Evolutionary conservation across 2,888 invertebrate species (phyloP).

Genomic region (Crioceris asparagi): DNA sequence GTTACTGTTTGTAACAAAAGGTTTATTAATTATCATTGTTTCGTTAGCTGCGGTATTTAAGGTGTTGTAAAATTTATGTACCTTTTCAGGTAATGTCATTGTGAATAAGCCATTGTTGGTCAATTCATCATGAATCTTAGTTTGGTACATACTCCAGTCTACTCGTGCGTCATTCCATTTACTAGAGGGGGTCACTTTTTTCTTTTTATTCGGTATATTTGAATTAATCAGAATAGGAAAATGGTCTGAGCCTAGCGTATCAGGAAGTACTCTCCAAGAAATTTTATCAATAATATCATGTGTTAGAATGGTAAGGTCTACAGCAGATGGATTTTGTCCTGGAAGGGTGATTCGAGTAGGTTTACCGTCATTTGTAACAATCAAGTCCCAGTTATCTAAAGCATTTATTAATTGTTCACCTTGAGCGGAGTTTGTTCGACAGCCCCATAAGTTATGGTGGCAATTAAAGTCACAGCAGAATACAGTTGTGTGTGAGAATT

Average conservation of each 20-base stretch:
- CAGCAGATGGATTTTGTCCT: constrained; percentile 3
- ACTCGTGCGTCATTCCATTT: constrained; percentile 6
- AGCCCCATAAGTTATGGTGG: constrained; percentile 5
- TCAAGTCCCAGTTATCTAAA: not conserved
- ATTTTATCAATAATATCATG: constrained; percentile 4
- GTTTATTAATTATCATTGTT: constrained; percentile 3
- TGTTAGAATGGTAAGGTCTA: constrained; percentile 4
- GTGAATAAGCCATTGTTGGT: not conserved
- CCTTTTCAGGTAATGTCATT: not conserved
- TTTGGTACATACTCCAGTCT: constrained; percentile 3
- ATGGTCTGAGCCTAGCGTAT: constrained; percentile 6
- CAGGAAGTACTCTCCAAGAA: constrained; percentile 4
- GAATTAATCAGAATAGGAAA: constrained; percentile 5
- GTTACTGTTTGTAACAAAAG: constrained; percentile 1
- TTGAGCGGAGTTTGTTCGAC: not conserved
- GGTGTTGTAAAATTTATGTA: not conserved
- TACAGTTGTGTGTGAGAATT: constrained; percentile 3
- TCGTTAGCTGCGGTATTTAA: not conserved
- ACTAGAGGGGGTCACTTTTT: constrained; percentile 4
- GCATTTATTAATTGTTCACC: constrained; percentile 3
- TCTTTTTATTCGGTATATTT: not conserved
- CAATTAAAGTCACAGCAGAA: constrained; percentile 4
- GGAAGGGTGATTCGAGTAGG: constrained; percentile 6
- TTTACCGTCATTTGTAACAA: constrained; percentile 5
- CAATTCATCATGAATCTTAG: not conserved